These are phyloP conservation scores for Caiman crocodilus DNA, from an alignment of 2,797 vertebrate genomes.

Conservation along the genomic window DNA sequence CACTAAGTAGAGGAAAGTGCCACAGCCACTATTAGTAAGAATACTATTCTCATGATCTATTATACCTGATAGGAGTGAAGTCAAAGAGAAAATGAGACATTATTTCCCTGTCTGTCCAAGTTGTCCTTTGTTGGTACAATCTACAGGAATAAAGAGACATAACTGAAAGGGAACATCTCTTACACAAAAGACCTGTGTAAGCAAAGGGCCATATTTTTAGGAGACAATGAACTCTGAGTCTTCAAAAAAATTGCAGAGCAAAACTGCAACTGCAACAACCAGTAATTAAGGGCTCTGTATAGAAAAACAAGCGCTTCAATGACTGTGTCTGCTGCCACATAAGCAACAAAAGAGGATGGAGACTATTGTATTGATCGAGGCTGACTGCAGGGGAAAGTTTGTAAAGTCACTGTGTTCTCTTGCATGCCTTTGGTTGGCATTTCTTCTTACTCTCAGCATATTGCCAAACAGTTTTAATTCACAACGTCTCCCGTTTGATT, in stretches of 20 bases:
- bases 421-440: neutral
- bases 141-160: rapidly evolving
- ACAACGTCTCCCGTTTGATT: neutral
- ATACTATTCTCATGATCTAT: neutral
- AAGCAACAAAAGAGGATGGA: neutral
- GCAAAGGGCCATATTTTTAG: rapidly evolving
- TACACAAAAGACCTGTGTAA: neutral
- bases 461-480: neutral
- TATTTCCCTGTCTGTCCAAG: neutral
- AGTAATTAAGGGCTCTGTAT: neutral
- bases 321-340: too few relatives aligned
- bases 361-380: neutral
- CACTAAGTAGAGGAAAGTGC: neutral
- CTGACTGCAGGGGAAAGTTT: neutral
- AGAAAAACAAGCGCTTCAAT: too few relatives aligned
- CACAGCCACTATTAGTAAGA: rapidly evolving
- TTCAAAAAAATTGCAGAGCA: neutral
- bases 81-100: neutral
- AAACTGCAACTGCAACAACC: neutral
- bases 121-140: neutral
- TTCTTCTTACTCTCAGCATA: neutral
- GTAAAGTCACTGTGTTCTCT: neutral
- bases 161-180: rapidly evolving
- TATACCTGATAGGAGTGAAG: neutral
- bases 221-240: neutral